These are phyloP conservation scores for Cathartes aura DNA, from an alignment of 2,113 vertebrate species.

Conservation along the genomic window DNA sequence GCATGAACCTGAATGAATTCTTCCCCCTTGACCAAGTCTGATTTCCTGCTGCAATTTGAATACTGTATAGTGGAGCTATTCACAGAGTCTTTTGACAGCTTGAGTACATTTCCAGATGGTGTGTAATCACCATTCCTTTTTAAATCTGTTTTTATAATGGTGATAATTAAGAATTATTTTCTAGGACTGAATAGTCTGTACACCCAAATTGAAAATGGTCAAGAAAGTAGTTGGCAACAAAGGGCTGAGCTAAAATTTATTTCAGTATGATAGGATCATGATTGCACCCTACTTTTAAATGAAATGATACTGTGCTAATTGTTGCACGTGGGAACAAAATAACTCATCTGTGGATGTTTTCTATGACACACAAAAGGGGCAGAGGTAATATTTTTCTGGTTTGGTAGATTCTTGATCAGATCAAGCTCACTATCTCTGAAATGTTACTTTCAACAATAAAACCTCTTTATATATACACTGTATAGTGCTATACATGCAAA, in stretches of 20 bases:
- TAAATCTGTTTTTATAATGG: slow-evolving; percentile 70
- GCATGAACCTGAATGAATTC: slow-evolving; percentile 14
- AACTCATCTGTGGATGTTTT: not conserved
- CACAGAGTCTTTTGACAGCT: slow-evolving; percentile 66
- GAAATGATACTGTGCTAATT: not conserved
- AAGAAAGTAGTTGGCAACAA: slow-evolving; percentile 29
- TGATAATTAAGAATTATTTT: slow-evolving; percentile 68
- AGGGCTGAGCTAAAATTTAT: not conserved
- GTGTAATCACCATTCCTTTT: slow-evolving; percentile 64
- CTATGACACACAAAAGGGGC: not conserved
- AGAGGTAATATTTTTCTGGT: not conserved
- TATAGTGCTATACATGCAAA: not conserved
- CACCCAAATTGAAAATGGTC: slow-evolving; percentile 28
- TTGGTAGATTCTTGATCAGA: not conserved
- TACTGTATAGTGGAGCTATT: not conserved
- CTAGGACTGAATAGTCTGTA: slow-evolving; percentile 9
- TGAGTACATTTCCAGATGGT: slow-evolving; percentile 60
- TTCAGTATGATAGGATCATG: not conserved
- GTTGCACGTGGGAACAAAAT: not conserved
- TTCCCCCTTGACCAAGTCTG: slow-evolving; percentile 30
- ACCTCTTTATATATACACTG: not conserved
- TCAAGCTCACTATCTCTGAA: not conserved
- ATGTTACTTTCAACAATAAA: not conserved
- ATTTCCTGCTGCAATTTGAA: slow-evolving; percentile 51
- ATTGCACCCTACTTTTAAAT: not conserved